Base-by-base conservation (phyloP, 2,888 invertebrate genomes). In the Dastarcus helophoroides region DNA sequence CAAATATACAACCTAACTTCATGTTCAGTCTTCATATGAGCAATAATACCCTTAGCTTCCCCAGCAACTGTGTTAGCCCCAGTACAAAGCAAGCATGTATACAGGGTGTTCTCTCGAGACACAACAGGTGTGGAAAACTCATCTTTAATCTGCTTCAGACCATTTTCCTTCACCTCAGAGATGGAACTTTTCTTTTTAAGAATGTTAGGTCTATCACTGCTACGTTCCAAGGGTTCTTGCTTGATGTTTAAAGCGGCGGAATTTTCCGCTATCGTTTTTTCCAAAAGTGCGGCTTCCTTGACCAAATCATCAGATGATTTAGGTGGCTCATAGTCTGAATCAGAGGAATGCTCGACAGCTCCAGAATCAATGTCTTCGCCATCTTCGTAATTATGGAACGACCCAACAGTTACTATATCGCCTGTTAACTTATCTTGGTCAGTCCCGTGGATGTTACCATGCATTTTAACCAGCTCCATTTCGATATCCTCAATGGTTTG, bases 1-100 rank as follows among this genome's bases (percentile, higher is more conserved):
- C 84, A 85, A 28, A 82, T 71, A 50, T 80, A 79, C 2, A 79
- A 49, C 0, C 76, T 64, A 0, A 71, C 63, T 27, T 72, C 71
- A 52, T 84, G 84, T 0, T 43, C 54, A 0, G 49, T 44, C 48
- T 71, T 73, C 46, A 81, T 56, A 42, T 84, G 83, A 0, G 63
- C 51, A 45, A 71, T 68, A 35, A 79, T 74, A 0, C 60, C 52
- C 37, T 71, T 71, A 1, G 76, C 70, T 44, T 75, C 73, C 10
- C 67, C 66, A 13, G 50, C 45, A 14, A 54, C 51, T 15, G 58
- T 58, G 16, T 64, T 62, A 7, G 55, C 53, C 7, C 53, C 50
- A 15, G 62, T 51, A 44, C 73, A 73, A 22, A 72, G 43, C 3
- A 68, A 51, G 41, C 74, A 74, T n/a, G 65, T 65, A 36, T 69